Percentiles rank a stretch among this genome's conserved stretches.
Evolutionary conservation across 2,797 vertebrate species (phyloP).

Genomic region (Pangasius djambal): DNA sequence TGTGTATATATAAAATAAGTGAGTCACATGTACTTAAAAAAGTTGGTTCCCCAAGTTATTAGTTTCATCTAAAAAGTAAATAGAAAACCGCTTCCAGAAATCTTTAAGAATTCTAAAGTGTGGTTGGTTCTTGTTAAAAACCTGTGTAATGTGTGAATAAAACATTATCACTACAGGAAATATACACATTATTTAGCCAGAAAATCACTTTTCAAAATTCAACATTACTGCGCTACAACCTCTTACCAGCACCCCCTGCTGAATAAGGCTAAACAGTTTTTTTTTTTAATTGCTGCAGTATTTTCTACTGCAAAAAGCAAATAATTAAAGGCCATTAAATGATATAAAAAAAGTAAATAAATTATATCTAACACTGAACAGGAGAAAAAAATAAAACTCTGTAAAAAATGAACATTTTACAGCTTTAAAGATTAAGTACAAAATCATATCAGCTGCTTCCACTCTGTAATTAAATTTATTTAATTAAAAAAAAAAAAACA

Average conservation of each 20-base stretch:
- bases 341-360: background rate
- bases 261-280: background rate
- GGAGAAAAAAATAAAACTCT: background rate
- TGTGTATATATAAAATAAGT: constrained; percentile 25
- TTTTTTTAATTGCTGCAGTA: constrained; percentile 3
- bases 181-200: background rate
- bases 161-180: background rate
- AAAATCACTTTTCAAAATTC: background rate
- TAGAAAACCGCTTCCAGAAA: background rate
- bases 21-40: background rate
- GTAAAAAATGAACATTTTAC: background rate
- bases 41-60: background rate
- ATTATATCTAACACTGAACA: background rate
- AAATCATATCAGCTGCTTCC: no score
- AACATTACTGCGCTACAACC: background rate
- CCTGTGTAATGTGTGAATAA: background rate
- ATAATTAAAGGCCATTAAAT: background rate
- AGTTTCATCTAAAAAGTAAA: background rate
- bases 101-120: background rate
- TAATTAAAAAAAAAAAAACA: background rate
- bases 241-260: background rate
- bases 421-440: no score
- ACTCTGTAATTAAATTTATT: no score
- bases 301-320: constrained; percentile 1
- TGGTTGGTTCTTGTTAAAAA: background rate